A percentile compares a stretch with the other conserved stretches of the same genome.
Evolutionary conservation across 2,888 invertebrate species (phyloP).

Genomic region (Griposia aprilina): DNA sequence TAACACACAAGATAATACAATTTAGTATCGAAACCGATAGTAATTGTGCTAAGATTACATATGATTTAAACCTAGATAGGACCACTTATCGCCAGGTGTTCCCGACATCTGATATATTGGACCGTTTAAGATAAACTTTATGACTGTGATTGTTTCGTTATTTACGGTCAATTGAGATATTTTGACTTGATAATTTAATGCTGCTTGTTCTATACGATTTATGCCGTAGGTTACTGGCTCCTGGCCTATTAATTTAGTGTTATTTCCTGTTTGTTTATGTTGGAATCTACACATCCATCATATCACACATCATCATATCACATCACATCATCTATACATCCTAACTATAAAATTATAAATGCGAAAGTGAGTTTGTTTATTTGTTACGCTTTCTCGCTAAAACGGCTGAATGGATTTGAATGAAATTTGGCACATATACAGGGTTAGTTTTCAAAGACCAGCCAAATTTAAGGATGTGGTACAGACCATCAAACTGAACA

Average conservation of each 20-base stretch:
- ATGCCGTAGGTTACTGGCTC: constrained; percentile 6
- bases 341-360: too few species aligned
- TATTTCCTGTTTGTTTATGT: background rate
- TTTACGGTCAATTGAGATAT: constrained; percentile 49
- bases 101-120: constrained; percentile 46
- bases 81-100: constrained; percentile 64
- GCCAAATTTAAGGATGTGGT: too few species aligned
- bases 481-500: too few species aligned
- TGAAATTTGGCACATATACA: too few species aligned
- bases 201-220: constrained; percentile 19
- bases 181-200: constrained; percentile 34
- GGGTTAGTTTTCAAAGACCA: too few species aligned
- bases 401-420: too few species aligned
- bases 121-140: constrained; percentile 57
- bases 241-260: constrained; percentile 7
- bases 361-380: too few species aligned
- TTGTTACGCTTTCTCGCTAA: too few species aligned
- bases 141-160: constrained; percentile 37
- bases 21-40: constrained; percentile 41
- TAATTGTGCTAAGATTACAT: constrained; percentile 44
- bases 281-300: too few species aligned
- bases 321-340: too few species aligned
- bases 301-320: too few species aligned
- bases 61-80: constrained; percentile 50
- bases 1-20: constrained; percentile 21